Conservation (phyloP, 2,888 invertebrate species). For the Torymus auratus region DNA sequence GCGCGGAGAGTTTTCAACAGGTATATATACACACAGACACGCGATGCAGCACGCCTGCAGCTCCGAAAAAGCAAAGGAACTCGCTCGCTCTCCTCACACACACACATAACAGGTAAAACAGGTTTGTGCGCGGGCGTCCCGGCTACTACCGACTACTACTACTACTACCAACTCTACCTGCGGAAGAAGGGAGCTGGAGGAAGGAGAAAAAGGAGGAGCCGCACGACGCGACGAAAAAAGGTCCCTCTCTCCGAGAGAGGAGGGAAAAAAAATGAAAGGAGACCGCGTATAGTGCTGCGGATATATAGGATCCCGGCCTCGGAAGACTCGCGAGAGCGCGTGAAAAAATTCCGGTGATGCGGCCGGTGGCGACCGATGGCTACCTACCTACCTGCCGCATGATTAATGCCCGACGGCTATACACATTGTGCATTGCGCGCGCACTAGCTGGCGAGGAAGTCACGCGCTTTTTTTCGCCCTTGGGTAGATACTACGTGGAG, state of each 20-base stretch:
- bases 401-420: conserved; percentile 66
- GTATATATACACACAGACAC: not conserved
- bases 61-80: not conserved
- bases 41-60: no score
- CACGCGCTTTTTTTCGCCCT: no score
- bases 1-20: conserved; percentile 41
- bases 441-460: no score
- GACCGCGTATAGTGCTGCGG: conserved; percentile 49
- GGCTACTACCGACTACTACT: conserved; percentile 1
- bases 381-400: conserved; percentile 61
- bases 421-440: no score
- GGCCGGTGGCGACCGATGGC: no score
- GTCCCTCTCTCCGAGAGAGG: not conserved
- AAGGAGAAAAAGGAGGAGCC: conserved; percentile 56
- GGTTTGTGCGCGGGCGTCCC: conserved; percentile 74
- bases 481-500: no score
- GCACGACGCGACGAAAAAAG: conserved; percentile 15
- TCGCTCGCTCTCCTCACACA: conserved; percentile 23
- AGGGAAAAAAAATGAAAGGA: conserved; percentile 59
- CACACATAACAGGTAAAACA: conserved; percentile 71
- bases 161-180: conserved; percentile 55
- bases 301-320: no score
- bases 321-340: conserved; percentile 28
- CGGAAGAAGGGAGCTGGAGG: conserved; percentile 62
- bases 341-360: conserved; percentile 60